Conservation (phyloP, 2,113 vertebrate genomes). For the Arothron firmamentum region DNA sequence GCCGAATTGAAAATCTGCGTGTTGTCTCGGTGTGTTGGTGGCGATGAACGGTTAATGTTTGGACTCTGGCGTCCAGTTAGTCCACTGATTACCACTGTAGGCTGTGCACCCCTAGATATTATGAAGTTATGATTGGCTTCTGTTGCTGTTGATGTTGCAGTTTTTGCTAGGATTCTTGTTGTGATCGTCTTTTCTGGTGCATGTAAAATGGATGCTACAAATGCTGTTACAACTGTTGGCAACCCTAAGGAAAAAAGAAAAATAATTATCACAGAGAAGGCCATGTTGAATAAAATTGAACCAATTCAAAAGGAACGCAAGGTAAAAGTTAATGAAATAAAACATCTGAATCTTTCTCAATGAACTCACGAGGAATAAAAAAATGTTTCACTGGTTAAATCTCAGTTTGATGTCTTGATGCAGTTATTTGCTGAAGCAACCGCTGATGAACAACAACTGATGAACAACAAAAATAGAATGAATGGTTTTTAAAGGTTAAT, state of each 20-base stretch:
- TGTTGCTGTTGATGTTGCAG: neutral
- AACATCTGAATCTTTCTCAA: neutral
- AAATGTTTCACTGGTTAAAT: constrained; percentile 2
- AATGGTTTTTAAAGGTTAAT: neutral
- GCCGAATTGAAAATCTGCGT: neutral
- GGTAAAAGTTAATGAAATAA: neutral
- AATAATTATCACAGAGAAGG: neutral
- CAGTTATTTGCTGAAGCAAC: neutral
- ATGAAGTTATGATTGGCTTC: neutral
- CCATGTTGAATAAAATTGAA: neutral
- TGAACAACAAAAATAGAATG: neutral
- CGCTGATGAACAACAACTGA: neutral
- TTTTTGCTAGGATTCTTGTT: neutral
- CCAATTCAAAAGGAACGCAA: neutral
- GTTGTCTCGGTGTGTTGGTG: neutral
- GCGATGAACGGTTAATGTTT: neutral
- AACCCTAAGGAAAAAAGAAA: neutral
- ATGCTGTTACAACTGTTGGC: neutral
- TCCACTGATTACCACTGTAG: too few relatives aligned
- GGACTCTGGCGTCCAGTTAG: neutral
- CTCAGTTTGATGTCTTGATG: neutral
- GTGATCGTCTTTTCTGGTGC: neutral
- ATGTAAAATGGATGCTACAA: neutral
- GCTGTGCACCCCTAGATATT: too few relatives aligned
- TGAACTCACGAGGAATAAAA: neutral